These are phyloP conservation scores for Enteromius unitaeniatus DNA, from an alignment of 2,797 vertebrate species.

Conservation along the genomic window DNA sequence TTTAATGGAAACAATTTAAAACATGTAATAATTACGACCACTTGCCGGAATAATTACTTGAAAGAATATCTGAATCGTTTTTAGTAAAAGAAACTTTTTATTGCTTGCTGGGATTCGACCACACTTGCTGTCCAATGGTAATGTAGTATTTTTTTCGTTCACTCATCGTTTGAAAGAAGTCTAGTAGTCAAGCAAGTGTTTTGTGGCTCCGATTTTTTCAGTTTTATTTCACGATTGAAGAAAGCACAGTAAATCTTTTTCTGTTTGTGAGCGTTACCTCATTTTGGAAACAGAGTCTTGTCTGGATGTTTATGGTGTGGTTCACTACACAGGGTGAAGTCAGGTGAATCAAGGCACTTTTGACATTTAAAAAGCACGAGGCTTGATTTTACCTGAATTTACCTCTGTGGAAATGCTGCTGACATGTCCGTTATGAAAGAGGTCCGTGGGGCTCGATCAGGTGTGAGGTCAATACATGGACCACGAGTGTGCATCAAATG, in stretches of 20 bases:
- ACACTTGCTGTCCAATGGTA: neutral
- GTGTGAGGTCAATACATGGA: neutral
- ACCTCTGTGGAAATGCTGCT: neutral
- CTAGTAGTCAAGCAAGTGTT: neutral
- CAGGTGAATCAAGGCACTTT: neutral
- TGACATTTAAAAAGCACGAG: constrained; percentile 10
- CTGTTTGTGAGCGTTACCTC: neutral
- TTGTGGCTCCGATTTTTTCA: neutral
- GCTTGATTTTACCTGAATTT: neutral
- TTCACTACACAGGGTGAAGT: neutral
- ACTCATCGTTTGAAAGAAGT: neutral
- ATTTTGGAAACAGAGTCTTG: neutral
- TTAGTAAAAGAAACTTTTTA: neutral
- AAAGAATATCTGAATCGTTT: neutral
- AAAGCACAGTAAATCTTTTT: neutral
- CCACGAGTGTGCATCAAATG: neutral
- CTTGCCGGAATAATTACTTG: no score
- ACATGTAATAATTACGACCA: neutral
- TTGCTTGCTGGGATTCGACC: neutral
- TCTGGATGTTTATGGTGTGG: neutral
- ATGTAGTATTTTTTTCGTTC: neutral
- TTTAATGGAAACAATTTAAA: neutral
- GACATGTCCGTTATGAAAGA: neutral
- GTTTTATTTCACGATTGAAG: neutral
- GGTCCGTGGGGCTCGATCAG: neutral